Evolutionary conservation across 1,140 invertebrate species (phyloP), one percentile per base, ranked within the genome.

Genomic region (Polypedilum vanderplanki): DNA sequence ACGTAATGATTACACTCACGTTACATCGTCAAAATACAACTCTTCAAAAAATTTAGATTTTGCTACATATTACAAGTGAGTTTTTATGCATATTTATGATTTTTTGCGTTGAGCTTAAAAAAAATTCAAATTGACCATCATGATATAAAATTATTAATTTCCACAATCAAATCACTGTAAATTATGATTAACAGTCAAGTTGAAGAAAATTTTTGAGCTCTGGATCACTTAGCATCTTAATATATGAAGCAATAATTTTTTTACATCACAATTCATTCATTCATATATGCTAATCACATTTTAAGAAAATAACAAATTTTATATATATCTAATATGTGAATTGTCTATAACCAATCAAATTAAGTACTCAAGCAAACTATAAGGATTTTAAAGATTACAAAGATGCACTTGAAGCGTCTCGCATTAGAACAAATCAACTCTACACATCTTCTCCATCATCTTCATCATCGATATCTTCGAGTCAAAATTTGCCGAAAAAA

Each of bases 1-100:
- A 17, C 65, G 65, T 1, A 70, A 70, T 18, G 65, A 70, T 70
- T 70, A 70, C 20, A 17, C 15, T 18, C 20, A 18, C 24, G 10
- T 70, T 57, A 15, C 46, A 3, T 33, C 20, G 8, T 70, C 65
- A 70, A 70, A 70, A 20, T 9, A 18, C n/a, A 70, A 8, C 7
- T 20, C 65, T 5, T 70, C 65, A 70, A 70, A 70, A 70, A 70
- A 70, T 70, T 8, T 70, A 18, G 65, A 70, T 20, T 70, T 70
- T 8, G 17, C 20, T 18, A 70, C 17, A 8, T 70, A 20, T 70
- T 70, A 70, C 65, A 70, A 70, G 65, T 70, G 7, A 70, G 17
- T 70, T 10, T 18, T 4, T 67, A 57, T 15, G n/a, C 10, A 15
- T 33, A 33, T 33, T 33, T 33, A 3, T 33, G 24, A n/a, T 33